Conservation (phyloP, 2,797 vertebrate species). For the Neosilurus hyrtlii region DNA sequence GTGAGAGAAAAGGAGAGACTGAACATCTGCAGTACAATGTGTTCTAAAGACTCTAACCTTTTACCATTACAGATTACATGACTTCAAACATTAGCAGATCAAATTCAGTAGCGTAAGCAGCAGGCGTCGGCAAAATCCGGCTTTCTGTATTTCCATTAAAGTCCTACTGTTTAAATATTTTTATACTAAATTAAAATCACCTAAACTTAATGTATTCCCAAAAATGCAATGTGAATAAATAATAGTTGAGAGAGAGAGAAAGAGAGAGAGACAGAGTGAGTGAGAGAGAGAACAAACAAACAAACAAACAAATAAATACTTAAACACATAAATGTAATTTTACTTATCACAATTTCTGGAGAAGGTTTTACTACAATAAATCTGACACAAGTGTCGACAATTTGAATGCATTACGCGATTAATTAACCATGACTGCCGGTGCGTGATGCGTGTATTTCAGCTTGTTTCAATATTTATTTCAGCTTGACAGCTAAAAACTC, state of each 20-base stretch:
- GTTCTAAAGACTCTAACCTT: constrained; percentile 26
- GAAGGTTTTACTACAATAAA: constrained; percentile 7
- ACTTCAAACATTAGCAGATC: constrained; percentile 54
- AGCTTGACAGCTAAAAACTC: background rate
- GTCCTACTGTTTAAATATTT: background rate
- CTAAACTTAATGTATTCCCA: background rate
- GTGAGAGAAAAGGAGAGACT: background rate
- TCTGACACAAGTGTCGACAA: background rate
- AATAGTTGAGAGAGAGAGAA: background rate
- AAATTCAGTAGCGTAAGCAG: constrained; percentile 61
- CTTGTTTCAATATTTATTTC: constrained; percentile 7
- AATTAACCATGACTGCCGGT: background rate
- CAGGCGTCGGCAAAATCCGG: constrained; percentile 35
- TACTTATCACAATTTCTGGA: background rate
- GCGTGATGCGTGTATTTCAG: too few relatives aligned
- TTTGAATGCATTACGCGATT: background rate
- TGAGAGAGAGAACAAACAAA: too few relatives aligned
- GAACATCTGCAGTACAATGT: constrained; percentile 31
- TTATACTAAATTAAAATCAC: background rate
- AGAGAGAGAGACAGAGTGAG: too few relatives aligned
- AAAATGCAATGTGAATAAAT: background rate
- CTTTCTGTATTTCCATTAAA: constrained; percentile 19
- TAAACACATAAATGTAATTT: too few relatives aligned
- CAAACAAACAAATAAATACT: background rate
- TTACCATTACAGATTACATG: constrained; percentile 42